Percentiles rank a stretch among this genome's conserved stretches.
Evolutionary conservation across 2,797 vertebrate species (phyloP).

Genomic region (Gymnothorax javanicus): DNA sequence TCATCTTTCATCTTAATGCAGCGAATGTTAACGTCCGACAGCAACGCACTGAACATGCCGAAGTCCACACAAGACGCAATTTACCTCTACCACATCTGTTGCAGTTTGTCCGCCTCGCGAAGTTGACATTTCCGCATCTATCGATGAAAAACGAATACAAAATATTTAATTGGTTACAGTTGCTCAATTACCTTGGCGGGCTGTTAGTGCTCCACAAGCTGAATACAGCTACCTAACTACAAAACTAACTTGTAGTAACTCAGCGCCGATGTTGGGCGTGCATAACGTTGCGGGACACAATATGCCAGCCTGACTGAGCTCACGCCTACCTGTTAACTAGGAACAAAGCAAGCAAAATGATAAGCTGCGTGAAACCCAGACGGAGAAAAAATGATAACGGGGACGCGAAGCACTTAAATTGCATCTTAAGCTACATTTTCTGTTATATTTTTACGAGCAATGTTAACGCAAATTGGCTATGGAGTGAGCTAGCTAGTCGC

Average conservation of each 20-base stretch:
- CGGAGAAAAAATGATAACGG: neutral
- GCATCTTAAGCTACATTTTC: neutral
- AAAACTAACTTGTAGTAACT: too few relatives aligned
- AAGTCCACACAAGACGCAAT: slow-evolving; percentile 38
- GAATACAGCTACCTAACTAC: too few relatives aligned
- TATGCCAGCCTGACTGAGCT: too few relatives aligned
- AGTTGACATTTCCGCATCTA: slow-evolving; percentile 97
- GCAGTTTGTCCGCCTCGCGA: slow-evolving; percentile 95
- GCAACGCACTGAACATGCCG: too few relatives aligned
- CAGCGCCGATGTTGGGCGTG: too few relatives aligned
- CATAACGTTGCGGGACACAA: too few relatives aligned
- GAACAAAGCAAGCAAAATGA: neutral
- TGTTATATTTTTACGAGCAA: neutral
- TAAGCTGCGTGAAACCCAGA: neutral
- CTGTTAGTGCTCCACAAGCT: neutral
- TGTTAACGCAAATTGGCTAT: neutral
- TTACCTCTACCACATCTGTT: slow-evolving; percentile 91
- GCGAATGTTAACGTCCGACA: too few relatives aligned
- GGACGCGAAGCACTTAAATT: neutral
- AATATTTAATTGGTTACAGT: neutral
- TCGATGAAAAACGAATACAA: slow-evolving; percentile 16
- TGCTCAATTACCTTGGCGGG: neutral
- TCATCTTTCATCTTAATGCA: too few relatives aligned
- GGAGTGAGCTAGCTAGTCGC: neutral
- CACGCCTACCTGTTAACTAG: too few relatives aligned